A percentile compares a stretch with the other conserved stretches of the same genome.
Conservation (phyloP, 2,888 invertebrate genomes). For the Netelia virgata region DNA sequence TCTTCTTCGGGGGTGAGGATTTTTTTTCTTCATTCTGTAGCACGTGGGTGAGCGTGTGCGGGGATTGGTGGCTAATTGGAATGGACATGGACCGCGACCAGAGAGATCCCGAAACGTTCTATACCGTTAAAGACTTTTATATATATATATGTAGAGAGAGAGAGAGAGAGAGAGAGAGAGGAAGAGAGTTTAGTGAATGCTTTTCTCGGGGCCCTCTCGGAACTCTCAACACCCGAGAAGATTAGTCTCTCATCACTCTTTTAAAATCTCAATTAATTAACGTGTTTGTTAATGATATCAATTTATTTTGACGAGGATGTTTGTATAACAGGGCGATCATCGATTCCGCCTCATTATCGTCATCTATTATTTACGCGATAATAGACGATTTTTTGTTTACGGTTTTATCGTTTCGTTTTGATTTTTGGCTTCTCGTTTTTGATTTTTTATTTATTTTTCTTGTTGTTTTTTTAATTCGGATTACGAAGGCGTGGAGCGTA, state of each 20-base stretch:
- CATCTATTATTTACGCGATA: not conserved
- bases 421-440: no score
- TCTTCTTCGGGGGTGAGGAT: not conserved
- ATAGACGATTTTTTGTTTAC: not conserved
- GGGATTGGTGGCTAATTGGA: conserved; percentile 66
- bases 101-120: conserved; percentile 56
- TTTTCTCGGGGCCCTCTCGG: not conserved
- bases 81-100: conserved; percentile 61
- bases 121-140: conserved; percentile 41
- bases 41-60: conserved; percentile 63
- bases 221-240: conserved; percentile 41
- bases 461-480: not conserved
- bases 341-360: conserved; percentile 22
- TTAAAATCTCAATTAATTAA: conserved; percentile 60
- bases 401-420: no score
- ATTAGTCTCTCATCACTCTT: conserved; percentile 46
- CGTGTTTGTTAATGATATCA: conserved; percentile 51
- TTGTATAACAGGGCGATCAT: conserved; percentile 9
- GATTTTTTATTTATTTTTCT: no score
- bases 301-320: conserved; percentile 51
- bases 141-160: not conserved
- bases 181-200: not conserved
- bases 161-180: not conserved
- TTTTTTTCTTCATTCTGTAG: conserved; percentile 34
- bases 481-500: conserved; percentile 2